Conservation (phyloP, 2,797 vertebrate genomes). For the Poecilia picta region DNA sequence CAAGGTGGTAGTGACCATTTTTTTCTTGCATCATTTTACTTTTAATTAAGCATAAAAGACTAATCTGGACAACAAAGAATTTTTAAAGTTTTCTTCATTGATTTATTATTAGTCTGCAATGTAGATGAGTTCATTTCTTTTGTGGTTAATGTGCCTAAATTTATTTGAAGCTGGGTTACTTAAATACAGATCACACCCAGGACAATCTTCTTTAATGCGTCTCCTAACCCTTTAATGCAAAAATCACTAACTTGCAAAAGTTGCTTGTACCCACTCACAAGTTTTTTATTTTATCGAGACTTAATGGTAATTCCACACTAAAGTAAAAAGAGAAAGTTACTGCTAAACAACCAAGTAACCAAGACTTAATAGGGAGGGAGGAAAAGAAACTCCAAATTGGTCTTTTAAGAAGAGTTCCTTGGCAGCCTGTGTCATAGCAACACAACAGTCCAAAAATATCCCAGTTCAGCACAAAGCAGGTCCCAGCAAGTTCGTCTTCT, state of each 20-base stretch:
- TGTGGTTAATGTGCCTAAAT: constrained; percentile 56
- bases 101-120: not conserved
- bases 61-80: not conserved
- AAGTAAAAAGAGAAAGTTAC: constrained; percentile 3
- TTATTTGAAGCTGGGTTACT: constrained; percentile 40
- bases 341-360: constrained; percentile 4
- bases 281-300: constrained; percentile 4
- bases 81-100: not conserved
- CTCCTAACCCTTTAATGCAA: constrained; percentile 1
- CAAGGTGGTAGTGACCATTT: not conserved
- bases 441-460: constrained; percentile 67
- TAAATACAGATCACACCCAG: constrained; percentile 28
- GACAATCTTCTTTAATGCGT: constrained; percentile 9
- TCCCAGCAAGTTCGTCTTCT: constrained; percentile 55
- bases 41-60: not conserved
- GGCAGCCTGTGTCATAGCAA: constrained; percentile 36
- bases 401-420: constrained; percentile 49
- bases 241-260: constrained; percentile 24
- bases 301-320: not conserved
- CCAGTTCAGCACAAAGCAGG: constrained; percentile 48
- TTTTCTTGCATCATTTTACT: not conserved
- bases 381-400: not conserved
- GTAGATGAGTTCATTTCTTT: constrained; percentile 45
- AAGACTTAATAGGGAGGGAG: not conserved
- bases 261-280: constrained; percentile 1